Evolutionary conservation across 2,888 invertebrate genomes (phyloP), one percentile per base, ranked within the genome.

Genomic region (Elysia crispata): DNA sequence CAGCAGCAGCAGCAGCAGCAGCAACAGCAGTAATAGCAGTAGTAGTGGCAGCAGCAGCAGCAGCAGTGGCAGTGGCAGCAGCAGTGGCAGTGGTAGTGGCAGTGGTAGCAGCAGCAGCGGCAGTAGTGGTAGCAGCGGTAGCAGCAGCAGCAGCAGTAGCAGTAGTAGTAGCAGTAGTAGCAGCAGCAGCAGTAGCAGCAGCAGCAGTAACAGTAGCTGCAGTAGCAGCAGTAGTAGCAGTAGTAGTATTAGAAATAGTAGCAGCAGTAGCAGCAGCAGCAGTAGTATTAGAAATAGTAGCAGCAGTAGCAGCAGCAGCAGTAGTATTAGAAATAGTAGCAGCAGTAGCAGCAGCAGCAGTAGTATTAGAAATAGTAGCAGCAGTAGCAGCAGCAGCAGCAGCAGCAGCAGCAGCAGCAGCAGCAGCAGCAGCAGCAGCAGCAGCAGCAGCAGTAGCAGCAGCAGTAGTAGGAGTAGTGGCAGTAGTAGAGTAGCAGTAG

Each of bases 111-210:
- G 30, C 23, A 28, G 41, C 3, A 41, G 15, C 41, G 18, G 33
- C 41, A 31, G 70, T 70, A 70, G 70, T 70, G 41, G 70, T 70
- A 70, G 33, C 41, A 70, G 70, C 41, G 41, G 70, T 70, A 70
- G 70, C 41, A 70, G 70, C 41, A 70, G 70, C 41, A 70, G 70
- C 41, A 70, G 70, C 41, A 70, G 70, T 70, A 70, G 70, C 41
- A 70, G 70, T 70, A 70, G 70, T 70, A 70, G 70, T 70, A 70
- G 70, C 41, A 70, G 70, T 70, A 70, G 41, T 70, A 70, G 70
- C 41, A 70, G 70, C 3, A 31, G 70, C 41, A 70, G 33, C 41
- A 70, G 70, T 70, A 70, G 70, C 41, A 3, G 69, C 31, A 69
- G 30, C 31, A 69, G 69, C 31, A n/a, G n/a, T n/a, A n/a, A n/a